Conservation (phyloP, 2,797 vertebrate species). For the Leptodactylus fallax region DNA sequence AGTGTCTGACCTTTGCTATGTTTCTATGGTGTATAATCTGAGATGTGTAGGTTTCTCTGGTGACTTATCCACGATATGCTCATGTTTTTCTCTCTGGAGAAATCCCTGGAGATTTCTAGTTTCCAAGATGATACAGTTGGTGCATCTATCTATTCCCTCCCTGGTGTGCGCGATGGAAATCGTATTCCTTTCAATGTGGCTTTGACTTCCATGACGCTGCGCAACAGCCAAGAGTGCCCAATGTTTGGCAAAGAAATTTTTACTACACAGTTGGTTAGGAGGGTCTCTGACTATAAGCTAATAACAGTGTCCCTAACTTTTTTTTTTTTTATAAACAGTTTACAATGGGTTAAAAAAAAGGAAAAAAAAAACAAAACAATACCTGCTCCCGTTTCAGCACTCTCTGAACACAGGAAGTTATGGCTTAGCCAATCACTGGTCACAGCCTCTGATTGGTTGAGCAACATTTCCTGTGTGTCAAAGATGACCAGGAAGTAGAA, state of each 20-base stretch:
- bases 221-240: neutral
- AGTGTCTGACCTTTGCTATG: neutral
- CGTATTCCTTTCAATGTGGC: neutral
- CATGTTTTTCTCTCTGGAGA: neutral
- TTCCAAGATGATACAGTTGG: conserved; percentile 30
- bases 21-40: conserved; percentile 19
- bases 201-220: neutral
- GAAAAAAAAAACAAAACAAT: no score
- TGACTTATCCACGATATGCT: neutral
- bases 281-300: neutral
- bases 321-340: no score
- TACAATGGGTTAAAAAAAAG: no score
- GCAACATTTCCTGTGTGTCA: no score
- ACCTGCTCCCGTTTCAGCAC: no score
- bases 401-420: no score
- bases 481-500: no score
- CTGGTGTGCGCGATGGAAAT: neutral
- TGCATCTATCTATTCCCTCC: neutral
- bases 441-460: no score
- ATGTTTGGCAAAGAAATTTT: neutral
- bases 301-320: no score
- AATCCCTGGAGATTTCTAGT: conserved; percentile 15
- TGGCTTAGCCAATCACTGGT: no score
- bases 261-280: neutral
- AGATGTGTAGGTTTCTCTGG: conserved; percentile 24